Conservation (phyloP, 2,888 invertebrate genomes). For the Mesoligia furuncula region DNA sequence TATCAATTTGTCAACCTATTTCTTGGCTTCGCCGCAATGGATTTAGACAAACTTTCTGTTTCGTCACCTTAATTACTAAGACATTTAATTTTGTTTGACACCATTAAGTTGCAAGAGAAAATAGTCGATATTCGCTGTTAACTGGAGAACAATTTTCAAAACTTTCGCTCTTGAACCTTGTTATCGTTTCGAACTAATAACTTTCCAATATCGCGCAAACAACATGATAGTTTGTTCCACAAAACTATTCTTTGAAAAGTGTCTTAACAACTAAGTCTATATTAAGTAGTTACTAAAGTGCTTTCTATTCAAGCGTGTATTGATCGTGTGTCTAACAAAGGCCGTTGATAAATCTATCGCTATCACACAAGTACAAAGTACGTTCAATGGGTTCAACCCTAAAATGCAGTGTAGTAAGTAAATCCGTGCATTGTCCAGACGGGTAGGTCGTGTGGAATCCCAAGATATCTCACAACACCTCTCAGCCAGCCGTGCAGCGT, state of each 20-base stretch:
- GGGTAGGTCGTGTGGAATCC: constrained; percentile 55
- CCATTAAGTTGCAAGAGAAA: constrained; percentile 17
- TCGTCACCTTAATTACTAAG: constrained; percentile 53
- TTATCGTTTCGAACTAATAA: constrained; percentile 26
- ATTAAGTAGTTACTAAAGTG: constrained; percentile 10
- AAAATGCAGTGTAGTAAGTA: constrained; percentile 55
- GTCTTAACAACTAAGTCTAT: constrained; percentile 15
- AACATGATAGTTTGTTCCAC: constrained; percentile 16
- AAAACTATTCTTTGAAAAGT: constrained; percentile 1
- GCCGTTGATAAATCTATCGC: constrained; percentile 46
- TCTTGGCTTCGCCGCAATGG: constrained; percentile 31
- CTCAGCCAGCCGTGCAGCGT: constrained; percentile 27
- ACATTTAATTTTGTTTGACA: constrained; percentile 40
- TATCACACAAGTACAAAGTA: constrained; percentile 14
- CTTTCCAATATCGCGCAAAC: constrained; percentile 14
- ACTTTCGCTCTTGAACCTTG: constrained; percentile 14
- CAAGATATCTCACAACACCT: constrained; percentile 60
- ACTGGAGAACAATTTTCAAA: constrained; percentile 13
- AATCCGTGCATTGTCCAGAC: constrained; percentile 57
- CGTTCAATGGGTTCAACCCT: constrained; percentile 40
- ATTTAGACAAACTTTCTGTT: constrained; percentile 52
- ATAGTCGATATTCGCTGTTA: constrained; percentile 1
- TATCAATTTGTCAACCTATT: constrained; percentile 61
- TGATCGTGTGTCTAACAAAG: constrained; percentile 42
- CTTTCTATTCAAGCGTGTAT: constrained; percentile 44